phyloP scores from a whole-genome alignment of 2,113 vertebrate genomes.

The Chrysemys picta region DNA sequence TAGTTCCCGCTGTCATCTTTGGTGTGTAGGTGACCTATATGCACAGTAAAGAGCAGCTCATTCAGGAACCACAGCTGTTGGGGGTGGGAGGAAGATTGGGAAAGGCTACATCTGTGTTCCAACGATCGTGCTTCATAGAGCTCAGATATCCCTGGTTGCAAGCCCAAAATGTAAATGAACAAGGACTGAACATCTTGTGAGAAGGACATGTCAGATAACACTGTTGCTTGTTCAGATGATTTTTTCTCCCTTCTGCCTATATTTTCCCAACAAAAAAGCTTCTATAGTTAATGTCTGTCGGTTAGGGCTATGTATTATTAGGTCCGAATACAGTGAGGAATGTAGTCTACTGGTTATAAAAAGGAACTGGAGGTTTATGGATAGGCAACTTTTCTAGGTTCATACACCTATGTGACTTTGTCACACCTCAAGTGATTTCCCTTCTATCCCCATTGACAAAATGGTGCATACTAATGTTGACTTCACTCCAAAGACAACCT shows the following conservation, averaged over 20 bases:
- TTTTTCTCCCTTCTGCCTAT: not conserved
- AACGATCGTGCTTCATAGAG: slow-evolving; percentile 55
- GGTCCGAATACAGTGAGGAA: not conserved
- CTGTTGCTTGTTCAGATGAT: slow-evolving; percentile 40
- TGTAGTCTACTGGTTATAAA: not conserved
- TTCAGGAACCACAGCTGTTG: slow-evolving; percentile 64
- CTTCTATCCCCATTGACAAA: not conserved
- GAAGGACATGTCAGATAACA: slow-evolving; percentile 41
- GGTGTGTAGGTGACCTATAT: slow-evolving; percentile 61
- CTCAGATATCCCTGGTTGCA: slow-evolving; percentile 64
- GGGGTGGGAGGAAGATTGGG: slow-evolving; percentile 32
- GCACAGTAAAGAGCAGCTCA: slow-evolving; percentile 64
- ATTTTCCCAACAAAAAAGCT: slow-evolving; percentile 1
- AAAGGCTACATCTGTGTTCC: slow-evolving; percentile 52
- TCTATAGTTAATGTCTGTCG: not conserved
- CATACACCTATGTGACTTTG: not conserved
- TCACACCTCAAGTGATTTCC: not conserved
- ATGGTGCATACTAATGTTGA: not conserved
- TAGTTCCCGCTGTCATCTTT: slow-evolving; percentile 34
- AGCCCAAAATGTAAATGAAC: slow-evolving; percentile 71
- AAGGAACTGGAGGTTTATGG: not conserved
- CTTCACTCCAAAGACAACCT: not conserved
- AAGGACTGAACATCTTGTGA: slow-evolving; percentile 56
- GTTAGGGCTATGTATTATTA: not conserved
- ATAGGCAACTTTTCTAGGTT: not conserved